Conservation (phyloP, 2,888 invertebrate genomes). For the Harmothoe impar region DNA sequence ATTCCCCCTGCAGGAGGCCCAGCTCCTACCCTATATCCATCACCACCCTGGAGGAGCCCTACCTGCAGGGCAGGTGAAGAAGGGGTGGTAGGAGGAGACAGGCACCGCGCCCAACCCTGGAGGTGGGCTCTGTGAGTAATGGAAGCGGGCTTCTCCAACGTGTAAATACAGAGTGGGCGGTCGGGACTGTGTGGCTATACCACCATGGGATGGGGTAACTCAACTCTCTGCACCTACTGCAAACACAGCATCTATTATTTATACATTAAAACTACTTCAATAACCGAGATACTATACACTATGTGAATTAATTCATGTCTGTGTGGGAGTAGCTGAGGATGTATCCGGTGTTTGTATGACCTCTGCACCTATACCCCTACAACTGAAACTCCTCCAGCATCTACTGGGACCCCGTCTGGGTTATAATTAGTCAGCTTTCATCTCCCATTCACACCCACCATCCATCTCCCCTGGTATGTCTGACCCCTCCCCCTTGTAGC, state of each 20-base stretch:
- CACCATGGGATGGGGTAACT: too few species aligned
- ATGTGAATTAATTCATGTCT: neutral
- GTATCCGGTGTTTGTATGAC: slow-evolving; percentile 11
- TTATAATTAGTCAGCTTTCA: slow-evolving; percentile 30
- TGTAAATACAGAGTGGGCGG: slow-evolving; percentile 26
- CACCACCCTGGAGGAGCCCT: slow-evolving; percentile 8
- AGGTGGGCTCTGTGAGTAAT: slow-evolving; percentile 10
- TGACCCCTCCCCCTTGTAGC: neutral
- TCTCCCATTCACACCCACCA: neutral
- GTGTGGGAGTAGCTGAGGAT: neutral
- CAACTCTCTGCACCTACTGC: too few species aligned
- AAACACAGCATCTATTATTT: too few species aligned
- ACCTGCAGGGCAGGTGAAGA: neutral
- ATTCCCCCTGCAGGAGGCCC: neutral
- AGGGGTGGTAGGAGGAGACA: slow-evolving; percentile 11
- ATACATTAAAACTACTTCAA: too few species aligned
- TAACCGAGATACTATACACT: too few species aligned
- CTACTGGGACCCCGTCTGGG: neutral
- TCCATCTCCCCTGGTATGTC: slow-evolving; percentile 29
- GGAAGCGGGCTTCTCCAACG: neutral
- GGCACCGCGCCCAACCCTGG: slow-evolving; percentile 22
- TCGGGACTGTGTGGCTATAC: too few species aligned
- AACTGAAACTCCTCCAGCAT: neutral
- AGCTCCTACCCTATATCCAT: neutral
- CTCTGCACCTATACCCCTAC: neutral